Evolutionary conservation across 1,140 invertebrate species (phyloP).

Genomic region (Lasioglossum albipes): DNA sequence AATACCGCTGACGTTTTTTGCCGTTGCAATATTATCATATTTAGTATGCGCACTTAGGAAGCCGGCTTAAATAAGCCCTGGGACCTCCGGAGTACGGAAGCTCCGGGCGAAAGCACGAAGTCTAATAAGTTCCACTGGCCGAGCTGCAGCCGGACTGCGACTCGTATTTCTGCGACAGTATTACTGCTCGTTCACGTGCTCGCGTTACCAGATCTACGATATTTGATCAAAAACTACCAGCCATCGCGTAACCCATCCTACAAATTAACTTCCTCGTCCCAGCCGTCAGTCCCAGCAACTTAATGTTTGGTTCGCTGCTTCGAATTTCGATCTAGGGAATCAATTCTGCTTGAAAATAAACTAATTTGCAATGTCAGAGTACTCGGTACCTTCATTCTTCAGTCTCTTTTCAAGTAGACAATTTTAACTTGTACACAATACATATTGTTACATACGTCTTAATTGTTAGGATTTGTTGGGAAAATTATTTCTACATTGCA

Average conservation of each 20-base stretch:
- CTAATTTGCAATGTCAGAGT: too few species aligned
- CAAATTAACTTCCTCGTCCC: too few species aligned
- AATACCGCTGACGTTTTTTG: slow-evolving; percentile 80
- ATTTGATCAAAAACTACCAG: background rate
- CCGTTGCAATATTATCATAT: slow-evolving; percentile 81
- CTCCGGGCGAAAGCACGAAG: slow-evolving; percentile 70
- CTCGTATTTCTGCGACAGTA: slow-evolving; percentile 72
- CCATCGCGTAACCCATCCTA: background rate
- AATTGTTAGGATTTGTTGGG: too few species aligned
- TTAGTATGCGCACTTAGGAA: slow-evolving; percentile 80
- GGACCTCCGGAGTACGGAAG: slow-evolving; percentile 70
- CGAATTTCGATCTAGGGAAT: too few species aligned
- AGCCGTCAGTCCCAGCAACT: too few species aligned
- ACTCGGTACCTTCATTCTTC: too few species aligned
- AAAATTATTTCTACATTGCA: background rate
- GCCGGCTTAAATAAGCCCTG: slow-evolving; percentile 79
- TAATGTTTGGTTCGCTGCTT: too few species aligned
- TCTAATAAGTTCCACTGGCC: slow-evolving; percentile 78
- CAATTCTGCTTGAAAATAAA: too few species aligned
- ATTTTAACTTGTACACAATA: too few species aligned
- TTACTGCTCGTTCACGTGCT: slow-evolving; percentile 56
- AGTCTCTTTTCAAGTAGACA: too few species aligned
- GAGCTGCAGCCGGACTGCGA: slow-evolving; percentile 66
- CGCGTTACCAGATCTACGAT: slow-evolving; percentile 7
- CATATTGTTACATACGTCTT: too few species aligned